Evolutionary conservation across 1,140 invertebrate genomes (phyloP).

Genomic region (Drosophila bipectinata): DNA sequence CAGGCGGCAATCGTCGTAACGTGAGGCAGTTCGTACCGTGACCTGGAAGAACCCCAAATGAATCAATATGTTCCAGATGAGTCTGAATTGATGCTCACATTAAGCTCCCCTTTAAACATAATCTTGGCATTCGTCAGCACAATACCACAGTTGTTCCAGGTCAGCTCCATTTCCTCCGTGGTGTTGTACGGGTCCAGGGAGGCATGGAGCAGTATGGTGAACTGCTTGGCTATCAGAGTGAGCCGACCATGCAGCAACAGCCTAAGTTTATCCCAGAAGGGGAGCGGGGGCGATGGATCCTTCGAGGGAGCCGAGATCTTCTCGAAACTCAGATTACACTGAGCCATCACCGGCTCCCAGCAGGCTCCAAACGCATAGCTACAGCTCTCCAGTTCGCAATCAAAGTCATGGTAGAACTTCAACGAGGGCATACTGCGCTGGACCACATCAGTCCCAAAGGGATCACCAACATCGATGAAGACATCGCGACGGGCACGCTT

Average conservation of each 20-base stretch:
- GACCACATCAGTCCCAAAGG: conserved; percentile 89
- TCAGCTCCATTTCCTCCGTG: conserved; percentile 99
- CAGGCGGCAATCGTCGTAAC: conserved; percentile 98
- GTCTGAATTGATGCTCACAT: conserved; percentile 76
- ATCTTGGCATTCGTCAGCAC: conserved; percentile 98
- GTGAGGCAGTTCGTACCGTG: conserved; percentile 97
- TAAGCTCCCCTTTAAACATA: conserved; percentile 93
- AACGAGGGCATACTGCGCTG: conserved; percentile 96
- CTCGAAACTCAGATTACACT: conserved; percentile 96
- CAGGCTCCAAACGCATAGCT: conserved; percentile 98
- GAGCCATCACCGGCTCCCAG: conserved; percentile 99
- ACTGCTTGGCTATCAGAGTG: conserved; percentile 92
- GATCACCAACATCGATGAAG: conserved; percentile 89
- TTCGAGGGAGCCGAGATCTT: conserved; percentile 93
- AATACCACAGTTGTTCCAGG: conserved; percentile 95
- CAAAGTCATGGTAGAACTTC: conserved; percentile 99
- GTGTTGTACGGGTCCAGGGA: conserved; percentile 99
- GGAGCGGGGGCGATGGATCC: conserved; percentile 96
- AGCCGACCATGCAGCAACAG: conserved; percentile 96
- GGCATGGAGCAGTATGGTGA: conserved; percentile 95
- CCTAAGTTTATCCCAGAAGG: conserved; percentile 99
- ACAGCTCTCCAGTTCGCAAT: conserved; percentile 94
- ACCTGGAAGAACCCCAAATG: conserved; percentile 79
- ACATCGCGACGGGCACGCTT: conserved; percentile 90
- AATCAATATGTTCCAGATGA: no score